Evolutionary conservation across 2,113 vertebrate species (phyloP).

Genomic region (Pseudonaja textilis): DNA sequence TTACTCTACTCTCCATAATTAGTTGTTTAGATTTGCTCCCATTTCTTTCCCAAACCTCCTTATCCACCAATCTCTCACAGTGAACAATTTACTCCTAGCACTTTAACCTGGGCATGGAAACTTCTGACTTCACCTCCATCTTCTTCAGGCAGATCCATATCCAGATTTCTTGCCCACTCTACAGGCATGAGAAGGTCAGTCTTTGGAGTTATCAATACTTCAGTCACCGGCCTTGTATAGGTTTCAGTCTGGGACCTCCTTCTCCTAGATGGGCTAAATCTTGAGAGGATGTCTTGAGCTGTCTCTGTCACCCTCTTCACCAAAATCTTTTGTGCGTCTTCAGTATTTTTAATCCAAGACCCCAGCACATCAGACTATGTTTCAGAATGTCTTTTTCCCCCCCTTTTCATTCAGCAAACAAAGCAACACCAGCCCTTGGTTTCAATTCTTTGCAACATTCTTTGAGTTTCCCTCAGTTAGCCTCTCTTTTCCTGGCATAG

Average conservation of each 20-base stretch:
- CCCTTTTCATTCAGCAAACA: neutral
- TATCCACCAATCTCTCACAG: too few species aligned
- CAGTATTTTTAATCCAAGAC: neutral
- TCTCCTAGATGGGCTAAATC: neutral
- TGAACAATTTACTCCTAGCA: too few species aligned
- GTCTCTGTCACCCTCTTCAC: neutral
- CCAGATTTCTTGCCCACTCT: neutral
- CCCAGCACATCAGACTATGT: neutral
- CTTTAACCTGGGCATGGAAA: too few species aligned
- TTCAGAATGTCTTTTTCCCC: accelerated
- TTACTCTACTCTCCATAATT: too few species aligned
- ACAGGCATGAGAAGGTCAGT: neutral
- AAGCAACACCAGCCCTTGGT: neutral
- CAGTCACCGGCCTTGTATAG: neutral
- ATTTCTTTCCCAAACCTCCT: too few species aligned
- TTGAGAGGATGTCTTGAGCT: neutral
- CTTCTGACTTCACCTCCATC: too few species aligned
- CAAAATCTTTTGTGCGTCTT: neutral
- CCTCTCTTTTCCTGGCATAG: neutral
- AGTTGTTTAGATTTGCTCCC: too few species aligned
- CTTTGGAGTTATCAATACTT: neutral
- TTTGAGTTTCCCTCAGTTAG: neutral
- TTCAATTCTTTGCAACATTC: neutral
- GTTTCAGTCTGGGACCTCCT: neutral
- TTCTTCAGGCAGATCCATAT: neutral